A percentile compares a stretch with the other conserved stretches of the same genome.
Evolutionary conservation across 2,888 invertebrate species (phyloP).

Genomic region (Epirrita christyi): DNA sequence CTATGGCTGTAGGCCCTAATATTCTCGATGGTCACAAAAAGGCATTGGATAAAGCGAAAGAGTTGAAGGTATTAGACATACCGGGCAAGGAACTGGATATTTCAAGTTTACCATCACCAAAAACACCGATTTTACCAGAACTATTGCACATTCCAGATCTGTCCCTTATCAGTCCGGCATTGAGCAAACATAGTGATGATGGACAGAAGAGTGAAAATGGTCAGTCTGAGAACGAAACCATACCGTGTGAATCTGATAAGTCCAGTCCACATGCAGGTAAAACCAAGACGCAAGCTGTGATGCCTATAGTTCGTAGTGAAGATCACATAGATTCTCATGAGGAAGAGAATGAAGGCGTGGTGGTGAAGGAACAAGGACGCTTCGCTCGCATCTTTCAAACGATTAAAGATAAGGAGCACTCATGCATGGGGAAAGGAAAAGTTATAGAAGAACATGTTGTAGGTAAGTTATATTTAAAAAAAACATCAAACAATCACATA

Average conservation of each 20-base stretch:
- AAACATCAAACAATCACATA: too few species aligned
- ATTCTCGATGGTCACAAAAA: constrained; percentile 62
- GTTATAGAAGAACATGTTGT: constrained; percentile 76
- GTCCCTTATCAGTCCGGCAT: constrained; percentile 68
- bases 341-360: constrained; percentile 59
- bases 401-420: constrained; percentile 75
- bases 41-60: constrained; percentile 63
- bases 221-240: constrained; percentile 80
- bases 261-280: constrained; percentile 76
- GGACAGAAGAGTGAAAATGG: constrained; percentile 74
- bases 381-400: constrained; percentile 75
- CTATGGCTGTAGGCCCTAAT: constrained; percentile 57
- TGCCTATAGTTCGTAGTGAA: constrained; percentile 78
- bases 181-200: constrained; percentile 76
- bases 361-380: constrained; percentile 72
- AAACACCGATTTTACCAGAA: constrained; percentile 73
- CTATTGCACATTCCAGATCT: constrained; percentile 72
- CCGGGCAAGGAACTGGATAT: constrained; percentile 67
- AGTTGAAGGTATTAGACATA: constrained; percentile 54
- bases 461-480: constrained; percentile 57
- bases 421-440: constrained; percentile 80
- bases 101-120: constrained; percentile 74
- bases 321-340: constrained; percentile 66
- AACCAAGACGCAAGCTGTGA: constrained; percentile 78
- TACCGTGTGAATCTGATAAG: constrained; percentile 78